A percentile compares a stretch with the other conserved stretches of the same genome.
phyloP scores from a whole-genome alignment of 2,113 vertebrate species.

The Prionailurus viverrinus region DNA sequence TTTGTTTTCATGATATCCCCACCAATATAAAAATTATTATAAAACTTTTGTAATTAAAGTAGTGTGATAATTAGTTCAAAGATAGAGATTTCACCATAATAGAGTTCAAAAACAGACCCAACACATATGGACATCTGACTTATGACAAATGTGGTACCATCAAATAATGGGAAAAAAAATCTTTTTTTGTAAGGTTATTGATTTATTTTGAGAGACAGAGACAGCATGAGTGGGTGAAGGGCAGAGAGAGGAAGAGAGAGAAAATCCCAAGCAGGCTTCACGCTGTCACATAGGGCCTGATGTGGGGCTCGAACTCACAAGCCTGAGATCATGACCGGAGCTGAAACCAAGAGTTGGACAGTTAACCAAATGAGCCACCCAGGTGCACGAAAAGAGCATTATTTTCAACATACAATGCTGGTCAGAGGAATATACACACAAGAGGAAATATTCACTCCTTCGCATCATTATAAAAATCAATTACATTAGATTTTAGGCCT shows the following conservation, averaged over 20 bases:
- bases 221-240: no score
- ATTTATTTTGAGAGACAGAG: no score
- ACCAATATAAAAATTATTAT: neutral
- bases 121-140: neutral
- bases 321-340: no score
- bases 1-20: neutral
- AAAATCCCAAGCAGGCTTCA: no score
- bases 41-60: neutral
- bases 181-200: no score
- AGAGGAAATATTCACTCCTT: neutral
- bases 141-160: neutral
- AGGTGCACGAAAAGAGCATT: neutral
- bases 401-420: neutral
- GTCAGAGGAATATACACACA: neutral
- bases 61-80: neutral
- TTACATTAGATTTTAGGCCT: neutral
- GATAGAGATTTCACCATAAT: neutral
- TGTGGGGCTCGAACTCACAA: no score
- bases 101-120: neutral
- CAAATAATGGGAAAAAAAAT: neutral
- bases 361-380: no score
- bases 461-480: neutral
- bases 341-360: no score
- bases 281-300: no score
- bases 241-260: no score